A percentile compares a stretch with the other conserved stretches of the same genome.
Conservation (phyloP, 2,888 invertebrate genomes). For the Opisthograptis luteolata region DNA sequence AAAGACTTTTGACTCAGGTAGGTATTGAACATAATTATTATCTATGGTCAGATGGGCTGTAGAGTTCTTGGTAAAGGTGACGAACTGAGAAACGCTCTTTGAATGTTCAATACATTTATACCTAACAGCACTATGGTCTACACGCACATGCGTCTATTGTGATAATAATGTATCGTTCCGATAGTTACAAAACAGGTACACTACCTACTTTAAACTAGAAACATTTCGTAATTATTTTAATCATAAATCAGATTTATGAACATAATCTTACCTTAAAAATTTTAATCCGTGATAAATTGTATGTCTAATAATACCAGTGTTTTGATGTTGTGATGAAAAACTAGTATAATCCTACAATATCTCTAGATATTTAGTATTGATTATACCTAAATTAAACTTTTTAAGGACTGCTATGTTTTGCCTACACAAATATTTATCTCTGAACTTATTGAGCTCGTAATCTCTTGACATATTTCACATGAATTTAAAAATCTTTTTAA, state of each 20-base stretch:
- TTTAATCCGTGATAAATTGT: conserved; percentile 3
- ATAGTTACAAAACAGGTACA: background rate
- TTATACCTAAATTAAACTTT: conserved; percentile 25
- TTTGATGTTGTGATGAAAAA: conserved; percentile 11
- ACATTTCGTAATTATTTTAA: background rate
- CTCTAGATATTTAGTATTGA: conserved; percentile 2
- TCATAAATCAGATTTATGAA: conserved; percentile 18
- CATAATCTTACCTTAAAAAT: conserved; percentile 4
- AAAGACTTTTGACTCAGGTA: background rate
- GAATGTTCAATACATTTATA: too few species aligned
- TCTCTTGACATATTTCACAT: too few species aligned
- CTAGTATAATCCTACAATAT: conserved; percentile 10
- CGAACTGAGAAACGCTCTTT: too few species aligned
- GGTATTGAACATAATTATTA: too few species aligned
- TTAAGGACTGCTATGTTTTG: too few species aligned
- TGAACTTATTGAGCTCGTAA: too few species aligned
- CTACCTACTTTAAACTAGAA: background rate
- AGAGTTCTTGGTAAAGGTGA: too few species aligned
- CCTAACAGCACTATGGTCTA: too few species aligned
- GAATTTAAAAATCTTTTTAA: too few species aligned
- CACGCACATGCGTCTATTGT: too few species aligned
- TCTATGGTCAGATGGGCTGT: too few species aligned
- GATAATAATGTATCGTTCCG: background rate
- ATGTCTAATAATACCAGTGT: conserved; percentile 10
- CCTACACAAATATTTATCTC: too few species aligned